Evolutionary conservation across 2,113 vertebrate genomes (phyloP).

Genomic region (Sturnus vulgaris): DNA sequence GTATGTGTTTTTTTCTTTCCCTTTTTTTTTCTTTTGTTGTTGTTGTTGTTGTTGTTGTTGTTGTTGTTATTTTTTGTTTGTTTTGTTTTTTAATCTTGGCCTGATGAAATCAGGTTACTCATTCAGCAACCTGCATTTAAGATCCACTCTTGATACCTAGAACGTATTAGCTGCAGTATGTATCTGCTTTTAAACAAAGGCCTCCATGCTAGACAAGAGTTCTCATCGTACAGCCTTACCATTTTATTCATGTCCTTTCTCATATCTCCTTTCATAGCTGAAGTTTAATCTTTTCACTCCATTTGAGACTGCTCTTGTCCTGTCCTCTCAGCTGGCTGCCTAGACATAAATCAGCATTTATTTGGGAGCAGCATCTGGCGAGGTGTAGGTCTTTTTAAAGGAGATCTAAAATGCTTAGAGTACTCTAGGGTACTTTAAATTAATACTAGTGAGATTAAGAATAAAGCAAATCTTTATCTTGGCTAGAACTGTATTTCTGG

Average conservation of each 20-base stretch:
- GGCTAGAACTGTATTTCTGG: background rate
- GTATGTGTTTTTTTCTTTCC: no score
- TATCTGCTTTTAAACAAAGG: background rate
- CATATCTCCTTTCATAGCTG: background rate
- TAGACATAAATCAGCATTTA: background rate
- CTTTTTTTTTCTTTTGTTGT: no score
- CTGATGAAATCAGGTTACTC: background rate
- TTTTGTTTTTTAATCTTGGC: background rate
- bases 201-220: background rate
- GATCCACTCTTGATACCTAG: background rate
- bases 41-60: background rate
- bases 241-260: background rate
- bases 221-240: background rate
- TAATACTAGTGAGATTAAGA: slow-evolving; percentile 24
- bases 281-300: background rate
- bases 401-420: background rate
- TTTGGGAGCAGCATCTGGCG: background rate
- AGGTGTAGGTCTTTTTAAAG: background rate
- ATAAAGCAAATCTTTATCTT: slow-evolving; percentile 32
- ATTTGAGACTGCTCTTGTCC: background rate
- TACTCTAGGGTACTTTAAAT: background rate
- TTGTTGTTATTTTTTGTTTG: background rate
- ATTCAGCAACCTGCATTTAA: background rate
- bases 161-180: background rate
- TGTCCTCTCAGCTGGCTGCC: background rate